These are phyloP conservation scores for Anolis carolinensis DNA, from an alignment of 2,113 vertebrate species.

Conservation along the genomic window DNA sequence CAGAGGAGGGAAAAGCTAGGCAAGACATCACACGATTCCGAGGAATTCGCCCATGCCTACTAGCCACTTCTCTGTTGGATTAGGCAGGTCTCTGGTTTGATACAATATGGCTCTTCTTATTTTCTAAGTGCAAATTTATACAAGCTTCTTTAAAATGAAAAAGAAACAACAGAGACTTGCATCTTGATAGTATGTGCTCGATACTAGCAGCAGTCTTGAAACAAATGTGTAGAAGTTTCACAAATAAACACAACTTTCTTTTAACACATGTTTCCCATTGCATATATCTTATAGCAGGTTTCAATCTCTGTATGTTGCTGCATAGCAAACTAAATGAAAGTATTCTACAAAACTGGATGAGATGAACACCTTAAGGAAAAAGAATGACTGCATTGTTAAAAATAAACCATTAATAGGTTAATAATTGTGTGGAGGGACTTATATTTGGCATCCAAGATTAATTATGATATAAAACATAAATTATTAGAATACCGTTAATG, in stretches of 20 bases:
- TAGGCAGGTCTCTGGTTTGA: too few relatives aligned
- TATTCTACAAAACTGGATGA: not conserved
- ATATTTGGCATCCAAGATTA: not conserved
- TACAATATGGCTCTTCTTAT: not conserved
- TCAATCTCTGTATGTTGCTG: not conserved
- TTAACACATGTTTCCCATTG: not conserved
- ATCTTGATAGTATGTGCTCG: not conserved
- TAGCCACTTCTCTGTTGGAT: too few relatives aligned
- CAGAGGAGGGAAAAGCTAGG: too few relatives aligned
- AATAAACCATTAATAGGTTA: not conserved
- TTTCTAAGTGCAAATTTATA: not conserved
- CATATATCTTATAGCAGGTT: not conserved
- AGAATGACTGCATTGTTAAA: not conserved
- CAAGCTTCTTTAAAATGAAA: not conserved
- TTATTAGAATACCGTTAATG: not conserved
- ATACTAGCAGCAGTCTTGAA: not conserved
- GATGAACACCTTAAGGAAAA: too few relatives aligned
- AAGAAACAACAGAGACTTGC: not conserved
- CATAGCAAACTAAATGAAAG: not conserved
- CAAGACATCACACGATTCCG: too few relatives aligned
- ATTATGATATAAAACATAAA: not conserved
- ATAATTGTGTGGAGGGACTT: not conserved
- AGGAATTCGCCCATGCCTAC: too few relatives aligned
- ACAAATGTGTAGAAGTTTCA: not conserved
- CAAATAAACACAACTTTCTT: not conserved